phyloP scores from a whole-genome alignment of 2,113 vertebrate species.

The Gasterosteus nipponicus region DNA sequence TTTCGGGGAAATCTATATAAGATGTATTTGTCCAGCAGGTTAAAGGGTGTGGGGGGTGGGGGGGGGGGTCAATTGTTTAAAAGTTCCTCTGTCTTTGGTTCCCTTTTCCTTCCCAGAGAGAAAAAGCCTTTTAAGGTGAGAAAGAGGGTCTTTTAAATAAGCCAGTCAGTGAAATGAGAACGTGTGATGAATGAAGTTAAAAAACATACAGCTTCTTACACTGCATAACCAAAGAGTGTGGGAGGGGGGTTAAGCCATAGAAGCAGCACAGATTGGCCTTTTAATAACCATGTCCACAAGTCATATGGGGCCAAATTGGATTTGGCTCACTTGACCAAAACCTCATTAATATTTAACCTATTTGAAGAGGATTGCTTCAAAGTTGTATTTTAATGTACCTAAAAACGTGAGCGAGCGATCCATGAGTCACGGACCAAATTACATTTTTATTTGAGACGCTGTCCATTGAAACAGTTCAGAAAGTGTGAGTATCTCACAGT shows the following conservation, averaged over 20 bases:
- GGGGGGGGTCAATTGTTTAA: conserved; percentile 56
- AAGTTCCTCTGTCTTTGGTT: conserved; percentile 52
- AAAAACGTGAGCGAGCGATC: conserved; percentile 42
- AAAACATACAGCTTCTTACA: conserved; percentile 61
- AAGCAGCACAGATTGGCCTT: conserved; percentile 69
- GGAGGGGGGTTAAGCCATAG: conserved; percentile 46
- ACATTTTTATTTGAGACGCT: conserved; percentile 41
- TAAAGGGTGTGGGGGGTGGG: neutral
- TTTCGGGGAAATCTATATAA: conserved; percentile 40
- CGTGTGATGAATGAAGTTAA: conserved; percentile 61
- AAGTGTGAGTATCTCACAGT: conserved; percentile 34
- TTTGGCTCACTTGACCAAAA: conserved; percentile 78
- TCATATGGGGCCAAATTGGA: conserved; percentile 72
- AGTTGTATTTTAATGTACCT: conserved; percentile 68
- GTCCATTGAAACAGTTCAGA: conserved; percentile 32
- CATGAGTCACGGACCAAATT: conserved; percentile 40
- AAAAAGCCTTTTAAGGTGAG: conserved; percentile 50
- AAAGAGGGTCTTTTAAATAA: conserved; percentile 47
- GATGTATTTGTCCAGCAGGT: conserved; percentile 70
- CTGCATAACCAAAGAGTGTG: conserved; percentile 31
- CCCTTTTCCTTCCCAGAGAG: conserved; percentile 27
- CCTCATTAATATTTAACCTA: conserved; percentile 76
- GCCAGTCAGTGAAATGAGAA: conserved; percentile 43
- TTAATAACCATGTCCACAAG: conserved; percentile 73
- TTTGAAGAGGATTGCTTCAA: conserved; percentile 66